These are phyloP conservation scores for Taenioides sp. DNA, from an alignment of 2,797 vertebrate species.

Conservation along the genomic window DNA sequence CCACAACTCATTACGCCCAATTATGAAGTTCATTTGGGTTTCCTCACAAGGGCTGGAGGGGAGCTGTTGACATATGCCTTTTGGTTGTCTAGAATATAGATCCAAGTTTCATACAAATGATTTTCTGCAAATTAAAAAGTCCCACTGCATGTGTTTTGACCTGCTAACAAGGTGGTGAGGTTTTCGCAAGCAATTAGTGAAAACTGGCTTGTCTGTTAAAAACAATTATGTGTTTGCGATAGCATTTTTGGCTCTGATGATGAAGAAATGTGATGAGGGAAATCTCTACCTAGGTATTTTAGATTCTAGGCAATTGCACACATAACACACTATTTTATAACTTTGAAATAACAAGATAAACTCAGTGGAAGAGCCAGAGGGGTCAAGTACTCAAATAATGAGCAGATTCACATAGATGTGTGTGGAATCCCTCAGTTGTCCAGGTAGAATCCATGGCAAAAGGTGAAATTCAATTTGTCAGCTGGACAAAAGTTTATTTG, in stretches of 20 bases:
- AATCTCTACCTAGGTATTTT: no score
- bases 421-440: no score
- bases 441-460: no score
- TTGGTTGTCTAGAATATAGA: conserved; percentile 10
- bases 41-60: conserved; percentile 21
- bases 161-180: neutral
- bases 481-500: no score
- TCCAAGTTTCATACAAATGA: neutral
- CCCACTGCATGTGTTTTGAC: neutral
- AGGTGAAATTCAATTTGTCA: no score
- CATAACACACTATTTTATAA: no score
- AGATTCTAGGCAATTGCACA: no score
- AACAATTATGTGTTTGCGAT: neutral
- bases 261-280: no score
- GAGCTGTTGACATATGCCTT: conserved; percentile 22
- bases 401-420: neutral
- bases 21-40: conserved; percentile 32
- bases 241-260: neutral
- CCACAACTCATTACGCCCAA: conserved; percentile 50
- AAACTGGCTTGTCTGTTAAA: neutral
- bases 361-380: no score
- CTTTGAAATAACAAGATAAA: no score
- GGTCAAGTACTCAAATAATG: neutral
- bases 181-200: neutral
- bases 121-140: neutral